These are phyloP conservation scores for Lacerta agilis DNA, from an alignment of 2,797 vertebrate species.

Conservation along the genomic window DNA sequence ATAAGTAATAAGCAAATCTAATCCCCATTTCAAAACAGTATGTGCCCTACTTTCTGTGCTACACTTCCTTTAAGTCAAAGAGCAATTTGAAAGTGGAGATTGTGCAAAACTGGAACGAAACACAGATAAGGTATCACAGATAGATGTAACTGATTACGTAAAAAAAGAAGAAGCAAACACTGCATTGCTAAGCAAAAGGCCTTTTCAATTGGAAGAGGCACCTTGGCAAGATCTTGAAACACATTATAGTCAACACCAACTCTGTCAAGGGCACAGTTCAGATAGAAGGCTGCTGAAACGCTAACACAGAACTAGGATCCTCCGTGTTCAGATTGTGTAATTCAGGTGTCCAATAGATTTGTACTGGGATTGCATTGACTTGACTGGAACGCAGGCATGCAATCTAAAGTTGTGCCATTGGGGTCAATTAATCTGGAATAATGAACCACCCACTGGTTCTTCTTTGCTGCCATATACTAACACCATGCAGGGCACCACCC, in stretches of 20 bases:
- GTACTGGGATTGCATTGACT: neutral
- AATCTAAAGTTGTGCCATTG: neutral
- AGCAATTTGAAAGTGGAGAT: neutral
- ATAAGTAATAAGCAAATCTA: neutral
- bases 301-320: neutral
- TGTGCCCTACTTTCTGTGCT: neutral
- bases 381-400: neutral
- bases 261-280: neutral
- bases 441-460: neutral
- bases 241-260: too few species aligned
- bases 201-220: neutral
- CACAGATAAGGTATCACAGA: neutral
- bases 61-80: too few species aligned
- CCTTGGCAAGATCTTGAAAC: neutral
- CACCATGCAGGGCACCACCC: neutral
- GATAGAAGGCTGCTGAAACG: neutral
- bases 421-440: too few species aligned
- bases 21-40: neutral
- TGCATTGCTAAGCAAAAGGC: neutral
- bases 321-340: neutral
- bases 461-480: too few species aligned
- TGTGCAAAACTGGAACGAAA: neutral
- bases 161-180: neutral
- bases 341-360: too few species aligned
- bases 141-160: too few species aligned